phyloP scores from a whole-genome alignment of 2,797 vertebrate species.

The Todus mexicanus region DNA sequence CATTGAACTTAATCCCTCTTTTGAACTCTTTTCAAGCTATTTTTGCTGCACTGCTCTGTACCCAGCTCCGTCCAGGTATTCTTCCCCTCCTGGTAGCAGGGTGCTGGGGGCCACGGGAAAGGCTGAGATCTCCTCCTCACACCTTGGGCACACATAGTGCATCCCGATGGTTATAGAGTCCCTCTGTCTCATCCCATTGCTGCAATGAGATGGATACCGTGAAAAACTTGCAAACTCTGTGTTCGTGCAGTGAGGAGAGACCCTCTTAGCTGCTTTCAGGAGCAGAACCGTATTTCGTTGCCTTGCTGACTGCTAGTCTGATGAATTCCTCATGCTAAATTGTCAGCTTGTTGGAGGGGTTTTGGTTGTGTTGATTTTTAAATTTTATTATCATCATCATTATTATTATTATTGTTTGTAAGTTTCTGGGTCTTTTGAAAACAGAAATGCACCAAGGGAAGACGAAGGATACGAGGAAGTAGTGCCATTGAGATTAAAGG shows the following conservation, averaged over 20 bases:
- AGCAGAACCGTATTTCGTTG: not conserved
- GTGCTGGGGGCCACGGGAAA: not conserved
- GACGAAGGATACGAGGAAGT: slow-evolving; percentile 45
- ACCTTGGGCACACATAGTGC: not conserved
- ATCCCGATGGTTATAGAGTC: not conserved
- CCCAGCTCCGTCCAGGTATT: not conserved
- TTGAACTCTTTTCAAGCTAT: not conserved
- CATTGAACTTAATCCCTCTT: not conserved
- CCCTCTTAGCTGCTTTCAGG: not conserved
- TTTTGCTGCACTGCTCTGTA: not conserved
- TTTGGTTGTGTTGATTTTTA: not conserved
- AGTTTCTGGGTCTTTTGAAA: not conserved
- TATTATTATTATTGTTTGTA: not conserved
- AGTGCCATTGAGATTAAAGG: slow-evolving; percentile 71
- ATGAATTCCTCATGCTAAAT: not conserved
- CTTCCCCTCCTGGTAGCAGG: not conserved
- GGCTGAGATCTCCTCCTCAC: not conserved
- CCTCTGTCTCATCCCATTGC: not conserved
- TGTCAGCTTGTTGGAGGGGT: not conserved
- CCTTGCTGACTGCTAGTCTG: not conserved
- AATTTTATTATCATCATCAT: not conserved
- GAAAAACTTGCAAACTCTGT: not conserved
- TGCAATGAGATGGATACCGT: not conserved
- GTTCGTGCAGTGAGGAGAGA: not conserved
- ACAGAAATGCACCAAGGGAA: slow-evolving; percentile 31